Evolutionary conservation across 2,888 invertebrate species (phyloP), one percentile per base, ranked within the genome.

Genomic region (Lamellibrachia columna): DNA sequence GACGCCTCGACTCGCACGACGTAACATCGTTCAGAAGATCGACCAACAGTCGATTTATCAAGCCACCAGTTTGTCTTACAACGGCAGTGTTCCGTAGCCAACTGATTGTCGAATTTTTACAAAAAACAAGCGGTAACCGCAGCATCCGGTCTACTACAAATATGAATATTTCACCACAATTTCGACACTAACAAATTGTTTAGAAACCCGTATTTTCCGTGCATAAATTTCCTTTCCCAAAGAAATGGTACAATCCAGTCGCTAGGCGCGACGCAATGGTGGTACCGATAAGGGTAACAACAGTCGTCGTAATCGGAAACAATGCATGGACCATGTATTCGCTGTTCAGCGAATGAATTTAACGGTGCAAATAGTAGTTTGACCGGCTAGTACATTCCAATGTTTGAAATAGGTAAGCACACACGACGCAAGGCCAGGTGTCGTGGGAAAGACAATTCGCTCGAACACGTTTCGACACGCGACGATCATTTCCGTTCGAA

Each of bases 191-290:
- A 75, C 15, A 15, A n/a, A n/a, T 40, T n/a, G 75, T 22, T n/a
- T 22, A 75, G 15, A 75, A 75, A 75, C 75, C 75, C 75, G 75
- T 75, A 75, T 75, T 75, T 75, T 75, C 75, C 75, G 75, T 75
- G 75, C 0, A 75, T 75, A 75, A 75, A 75, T 75, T 11, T 75
- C 15, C 75, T 75, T 75, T 75, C 22, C 22, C 75, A 75, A 75
- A 15, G 75, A 22, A 75, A 75, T 22, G 75, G 22, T 75, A 75
- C 15, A 75, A 75, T 22, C 75, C 75, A 75, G 75, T 58, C 75
- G n/a, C 22, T 75, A 75, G 15, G n/a, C 75, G 6, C 22, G 22
- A 75, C n/a, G n/a, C 22, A 75, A 15, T 75, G 22, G 40, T 40
- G 40, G 0, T 75, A 75, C 6, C 15, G 6, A 15, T 75, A 75